phyloP scores from a whole-genome alignment of 2,797 vertebrate genomes.

The Falco biarmicus region DNA sequence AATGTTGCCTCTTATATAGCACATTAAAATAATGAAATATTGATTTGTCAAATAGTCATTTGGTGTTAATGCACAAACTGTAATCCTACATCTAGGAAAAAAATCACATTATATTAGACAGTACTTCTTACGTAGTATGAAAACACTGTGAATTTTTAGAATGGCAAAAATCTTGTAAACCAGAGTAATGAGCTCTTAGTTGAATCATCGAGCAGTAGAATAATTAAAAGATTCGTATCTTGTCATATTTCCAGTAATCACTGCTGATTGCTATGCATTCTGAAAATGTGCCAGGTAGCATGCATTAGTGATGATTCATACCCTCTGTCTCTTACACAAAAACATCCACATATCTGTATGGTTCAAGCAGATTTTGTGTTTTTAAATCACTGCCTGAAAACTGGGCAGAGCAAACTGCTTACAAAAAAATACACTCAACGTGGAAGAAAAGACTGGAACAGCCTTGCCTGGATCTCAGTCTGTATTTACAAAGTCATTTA shows the following conservation, averaged over 20 bases:
- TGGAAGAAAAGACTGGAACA: neutral
- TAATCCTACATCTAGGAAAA: neutral
- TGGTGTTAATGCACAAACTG: neutral
- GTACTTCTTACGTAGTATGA: neutral
- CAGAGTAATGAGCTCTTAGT: neutral
- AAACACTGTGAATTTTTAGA: neutral
- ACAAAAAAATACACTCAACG: accelerated
- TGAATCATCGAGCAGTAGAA: neutral
- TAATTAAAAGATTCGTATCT: neutral
- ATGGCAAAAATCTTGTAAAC: neutral
- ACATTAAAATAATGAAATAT: neutral
- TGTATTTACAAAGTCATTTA: neutral
- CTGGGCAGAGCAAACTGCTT: neutral
- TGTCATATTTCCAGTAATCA: neutral
- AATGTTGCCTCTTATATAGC: neutral
- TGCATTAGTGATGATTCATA: neutral
- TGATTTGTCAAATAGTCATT: neutral
- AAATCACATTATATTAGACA: neutral
- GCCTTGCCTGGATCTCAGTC: neutral
- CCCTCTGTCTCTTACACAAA: neutral
- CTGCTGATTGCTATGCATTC: neutral
- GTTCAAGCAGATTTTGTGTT: neutral
- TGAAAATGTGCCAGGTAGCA: neutral
- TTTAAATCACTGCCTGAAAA: neutral
- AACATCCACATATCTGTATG: accelerated